Percentiles rank a stretch among this genome's conserved stretches.
Evolutionary conservation across 2,888 invertebrate species (phyloP).

Genomic region (Epinotia ramella): DNA sequence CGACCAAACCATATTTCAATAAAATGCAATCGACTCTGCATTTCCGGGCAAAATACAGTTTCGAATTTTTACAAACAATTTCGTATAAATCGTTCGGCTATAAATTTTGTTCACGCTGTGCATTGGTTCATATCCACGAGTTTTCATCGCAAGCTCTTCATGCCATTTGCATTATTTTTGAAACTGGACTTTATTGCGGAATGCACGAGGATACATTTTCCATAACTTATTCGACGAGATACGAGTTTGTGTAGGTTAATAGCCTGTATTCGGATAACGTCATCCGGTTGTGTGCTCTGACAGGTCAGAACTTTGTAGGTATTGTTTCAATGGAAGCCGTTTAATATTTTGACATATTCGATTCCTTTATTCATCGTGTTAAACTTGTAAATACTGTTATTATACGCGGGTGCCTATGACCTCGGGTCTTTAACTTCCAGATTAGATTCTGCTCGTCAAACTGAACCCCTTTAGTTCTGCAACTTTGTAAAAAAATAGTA

Average conservation of each 20-base stretch:
- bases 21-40: slow-evolving; percentile 16
- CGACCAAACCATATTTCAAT: not conserved
- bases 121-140: slow-evolving; percentile 10
- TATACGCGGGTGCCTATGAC: no score
- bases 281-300: slow-evolving; percentile 18
- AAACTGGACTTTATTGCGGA: not conserved
- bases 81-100: slow-evolving; percentile 26
- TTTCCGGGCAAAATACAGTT: slow-evolving; percentile 21
- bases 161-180: not conserved
- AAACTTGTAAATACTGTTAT: not conserved
- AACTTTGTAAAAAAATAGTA: no score
- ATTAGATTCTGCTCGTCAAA: no score
- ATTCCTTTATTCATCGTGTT: not conserved
- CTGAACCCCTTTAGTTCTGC: no score
- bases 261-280: slow-evolving; percentile 25
- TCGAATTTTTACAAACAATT: slow-evolving; percentile 31
- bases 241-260: not conserved
- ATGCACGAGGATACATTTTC: not conserved
- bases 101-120: slow-evolving; percentile 36
- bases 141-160: not conserved
- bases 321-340: slow-evolving; percentile 25
- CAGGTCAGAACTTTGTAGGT: slow-evolving; percentile 24
- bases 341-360: slow-evolving; percentile 8
- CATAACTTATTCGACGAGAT: not conserved
- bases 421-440: no score